phyloP scores from a whole-genome alignment of 2,888 invertebrate genomes.

The Spodoptera exigua region DNA sequence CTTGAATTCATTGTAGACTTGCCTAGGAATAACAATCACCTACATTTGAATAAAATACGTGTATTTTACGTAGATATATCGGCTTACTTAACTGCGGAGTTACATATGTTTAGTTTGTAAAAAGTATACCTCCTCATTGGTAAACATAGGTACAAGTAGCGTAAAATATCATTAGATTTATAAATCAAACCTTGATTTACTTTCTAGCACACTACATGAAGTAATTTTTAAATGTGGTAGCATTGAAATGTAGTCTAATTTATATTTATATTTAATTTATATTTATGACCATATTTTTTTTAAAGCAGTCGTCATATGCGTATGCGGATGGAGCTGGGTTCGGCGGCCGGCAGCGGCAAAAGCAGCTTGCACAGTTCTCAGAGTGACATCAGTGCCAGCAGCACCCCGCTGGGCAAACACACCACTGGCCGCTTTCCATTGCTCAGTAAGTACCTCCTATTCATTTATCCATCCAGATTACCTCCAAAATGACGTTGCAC shows the following conservation, averaged over 20 bases:
- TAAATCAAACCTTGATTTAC: conserved; percentile 9
- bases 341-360: conserved; percentile 88
- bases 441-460: conserved; percentile 74
- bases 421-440: conserved; percentile 83
- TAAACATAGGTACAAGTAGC: not conserved
- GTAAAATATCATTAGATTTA: conserved; percentile 9
- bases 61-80: too few relatives aligned
- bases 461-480: not conserved
- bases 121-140: too few relatives aligned
- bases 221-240: too few relatives aligned
- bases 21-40: not conserved
- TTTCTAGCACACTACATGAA: not conserved
- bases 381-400: conserved; percentile 91
- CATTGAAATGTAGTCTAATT: too few relatives aligned
- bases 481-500: too few relatives aligned
- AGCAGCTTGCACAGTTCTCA: conserved; percentile 91
- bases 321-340: conserved; percentile 86
- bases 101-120: too few relatives aligned
- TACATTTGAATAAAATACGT: not conserved
- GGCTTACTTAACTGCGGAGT: too few relatives aligned
- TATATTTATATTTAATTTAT: too few relatives aligned
- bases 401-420: conserved; percentile 88
- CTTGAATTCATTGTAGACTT: too few relatives aligned
- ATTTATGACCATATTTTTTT: conserved; percentile 12
- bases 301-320: conserved; percentile 83